Conservation (phyloP, 1,140 invertebrate genomes). For the Dreissena rostriformis region DNA sequence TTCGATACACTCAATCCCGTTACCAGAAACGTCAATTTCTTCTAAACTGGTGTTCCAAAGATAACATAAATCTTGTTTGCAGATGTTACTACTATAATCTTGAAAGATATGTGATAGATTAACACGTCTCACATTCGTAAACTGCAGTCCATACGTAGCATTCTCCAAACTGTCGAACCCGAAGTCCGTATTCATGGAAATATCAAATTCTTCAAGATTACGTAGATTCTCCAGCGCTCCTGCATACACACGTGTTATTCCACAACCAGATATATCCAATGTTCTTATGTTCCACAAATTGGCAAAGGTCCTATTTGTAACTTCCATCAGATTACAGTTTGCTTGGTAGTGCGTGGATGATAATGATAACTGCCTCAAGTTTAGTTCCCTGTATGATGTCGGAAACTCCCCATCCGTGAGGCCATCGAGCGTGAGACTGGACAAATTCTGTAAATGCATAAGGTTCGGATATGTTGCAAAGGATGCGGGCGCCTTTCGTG, state of each 20-base stretch:
- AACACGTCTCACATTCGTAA: slow-evolving; percentile 14
- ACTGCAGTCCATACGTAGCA: slow-evolving; percentile 26
- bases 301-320: slow-evolving; percentile 1
- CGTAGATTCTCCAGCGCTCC: slow-evolving; percentile 10
- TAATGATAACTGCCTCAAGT: background rate
- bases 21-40: background rate
- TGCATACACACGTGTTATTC: slow-evolving; percentile 23
- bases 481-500: background rate
- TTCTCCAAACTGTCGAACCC: slow-evolving; percentile 14
- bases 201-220: slow-evolving; percentile 39
- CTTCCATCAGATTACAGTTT: background rate
- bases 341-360: background rate
- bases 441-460: background rate
- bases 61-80: slow-evolving; percentile 10
- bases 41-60: slow-evolving; percentile 44
- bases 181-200: slow-evolving; percentile 29
- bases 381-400: background rate
- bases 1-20: background rate
- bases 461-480: background rate
- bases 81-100: background rate
- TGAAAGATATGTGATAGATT: slow-evolving; percentile 6
- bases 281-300: slow-evolving; percentile 9
- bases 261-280: slow-evolving; percentile 49
- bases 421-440: background rate
- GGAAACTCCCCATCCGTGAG: background rate